These are phyloP conservation scores for Hecatera dysodea DNA, from an alignment of 2,888 invertebrate species.

Conservation along the genomic window DNA sequence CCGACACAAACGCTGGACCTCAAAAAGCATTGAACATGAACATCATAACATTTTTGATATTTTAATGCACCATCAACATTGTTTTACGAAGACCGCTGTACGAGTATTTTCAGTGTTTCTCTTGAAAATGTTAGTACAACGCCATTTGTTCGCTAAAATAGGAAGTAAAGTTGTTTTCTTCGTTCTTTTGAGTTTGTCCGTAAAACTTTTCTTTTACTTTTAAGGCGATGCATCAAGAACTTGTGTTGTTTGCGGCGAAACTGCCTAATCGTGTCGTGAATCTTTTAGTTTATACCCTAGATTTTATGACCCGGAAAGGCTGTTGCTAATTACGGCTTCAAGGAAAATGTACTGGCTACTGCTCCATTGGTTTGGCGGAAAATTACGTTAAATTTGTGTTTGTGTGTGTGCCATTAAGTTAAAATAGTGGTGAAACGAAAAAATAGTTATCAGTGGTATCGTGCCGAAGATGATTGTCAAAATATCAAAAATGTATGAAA, in stretches of 20 bases:
- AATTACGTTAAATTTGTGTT: not conserved
- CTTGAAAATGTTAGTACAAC: constrained; percentile 71
- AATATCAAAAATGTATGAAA: too few species aligned
- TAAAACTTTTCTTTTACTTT: constrained; percentile 76
- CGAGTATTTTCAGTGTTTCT: constrained; percentile 66
- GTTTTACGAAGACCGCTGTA: constrained; percentile 56
- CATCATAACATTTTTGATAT: constrained; percentile 48
- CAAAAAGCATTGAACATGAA: constrained; percentile 9
- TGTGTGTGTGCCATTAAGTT: not conserved
- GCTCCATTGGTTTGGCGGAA: not conserved
- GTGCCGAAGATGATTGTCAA: too few species aligned
- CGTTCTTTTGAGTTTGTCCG: constrained; percentile 75
- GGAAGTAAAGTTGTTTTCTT: constrained; percentile 83
- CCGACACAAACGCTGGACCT: not conserved
- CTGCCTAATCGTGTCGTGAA: constrained; percentile 60
- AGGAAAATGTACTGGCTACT: constrained; percentile 16
- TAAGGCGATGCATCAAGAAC: constrained; percentile 73
- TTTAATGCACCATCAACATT: constrained; percentile 61
- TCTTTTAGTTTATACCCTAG: constrained; percentile 52
- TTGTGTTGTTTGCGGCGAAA: constrained; percentile 58
- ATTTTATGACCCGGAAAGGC: constrained; percentile 42
- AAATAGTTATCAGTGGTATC: too few species aligned
- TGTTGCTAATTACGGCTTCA: constrained; percentile 39
- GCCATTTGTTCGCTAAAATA: constrained; percentile 83
- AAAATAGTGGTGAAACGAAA: not conserved